These are phyloP conservation scores for Lycocerus yunnanus DNA, from an alignment of 2,888 invertebrate species.

Conservation along the genomic window DNA sequence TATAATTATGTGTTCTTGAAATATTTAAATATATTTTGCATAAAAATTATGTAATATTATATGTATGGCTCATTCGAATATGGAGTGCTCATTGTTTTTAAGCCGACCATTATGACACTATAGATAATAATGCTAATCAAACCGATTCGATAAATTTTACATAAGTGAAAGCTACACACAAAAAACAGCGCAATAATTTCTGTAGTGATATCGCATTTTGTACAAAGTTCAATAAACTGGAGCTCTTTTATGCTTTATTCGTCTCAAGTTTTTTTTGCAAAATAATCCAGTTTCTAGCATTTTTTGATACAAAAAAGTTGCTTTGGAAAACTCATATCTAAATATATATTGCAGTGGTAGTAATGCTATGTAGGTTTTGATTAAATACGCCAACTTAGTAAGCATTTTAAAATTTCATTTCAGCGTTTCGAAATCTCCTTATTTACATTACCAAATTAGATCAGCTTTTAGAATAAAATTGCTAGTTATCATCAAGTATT, in stretches of 20 bases:
- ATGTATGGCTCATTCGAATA: too few species aligned
- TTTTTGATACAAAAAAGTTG: not conserved
- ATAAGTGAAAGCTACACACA: not conserved
- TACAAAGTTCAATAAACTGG: not conserved
- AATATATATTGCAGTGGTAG: not conserved
- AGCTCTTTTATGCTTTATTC: not conserved
- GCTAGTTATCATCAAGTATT: too few species aligned
- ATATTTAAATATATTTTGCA: not conserved
- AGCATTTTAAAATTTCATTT: too few species aligned
- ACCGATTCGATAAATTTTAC: not conserved
- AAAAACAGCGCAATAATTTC: not conserved
- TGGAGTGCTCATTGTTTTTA: not conserved
- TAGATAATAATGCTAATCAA: not conserved
- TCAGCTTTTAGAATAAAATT: too few species aligned
- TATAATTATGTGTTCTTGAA: not conserved
- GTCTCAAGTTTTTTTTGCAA: not conserved
- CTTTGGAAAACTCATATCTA: not conserved
- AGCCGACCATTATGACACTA: not conserved
- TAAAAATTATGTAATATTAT: not conserved
- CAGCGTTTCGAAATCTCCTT: not conserved
- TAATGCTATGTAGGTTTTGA: not conserved
- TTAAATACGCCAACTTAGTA: not conserved
- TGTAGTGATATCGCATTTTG: not conserved
- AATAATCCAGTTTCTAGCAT: not conserved
- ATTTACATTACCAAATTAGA: too few species aligned